Percentiles rank a stretch among this genome's conserved stretches.
These are phyloP conservation scores for Nestor notabilis DNA, from an alignment of 2,113 vertebrate species.

Conservation along the genomic window DNA sequence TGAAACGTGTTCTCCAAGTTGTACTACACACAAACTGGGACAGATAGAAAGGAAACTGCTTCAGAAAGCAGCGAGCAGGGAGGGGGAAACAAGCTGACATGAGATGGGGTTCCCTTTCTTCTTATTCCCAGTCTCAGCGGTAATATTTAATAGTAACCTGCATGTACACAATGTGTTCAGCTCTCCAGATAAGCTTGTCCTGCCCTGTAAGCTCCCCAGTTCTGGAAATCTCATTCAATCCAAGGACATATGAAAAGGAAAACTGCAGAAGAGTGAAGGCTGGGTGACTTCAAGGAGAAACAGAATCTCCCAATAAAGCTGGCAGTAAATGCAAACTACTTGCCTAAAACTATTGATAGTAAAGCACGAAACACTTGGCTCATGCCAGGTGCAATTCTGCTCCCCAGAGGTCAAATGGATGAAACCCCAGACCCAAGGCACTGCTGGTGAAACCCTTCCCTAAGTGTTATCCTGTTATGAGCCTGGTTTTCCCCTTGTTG, in stretches of 20 bases:
- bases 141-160: rapidly evolving
- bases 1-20: not conserved
- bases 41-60: not conserved
- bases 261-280: not conserved
- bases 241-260: not conserved
- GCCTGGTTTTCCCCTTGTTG: rapidly evolving
- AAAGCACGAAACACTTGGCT: not conserved
- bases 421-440: rapidly evolving
- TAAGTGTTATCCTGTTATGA: rapidly evolving
- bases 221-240: not conserved
- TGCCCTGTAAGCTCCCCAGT: not conserved
- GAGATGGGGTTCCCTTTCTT: not conserved
- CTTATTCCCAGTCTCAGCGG: not conserved
- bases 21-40: not conserved
- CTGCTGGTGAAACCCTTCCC: not conserved
- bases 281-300: constrained; percentile 27
- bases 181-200: not conserved
- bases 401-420: rapidly evolving
- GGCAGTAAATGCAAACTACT: not conserved
- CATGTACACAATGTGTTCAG: rapidly evolving
- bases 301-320: not conserved
- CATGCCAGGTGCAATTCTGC: rapidly evolving
- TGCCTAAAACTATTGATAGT: not conserved
- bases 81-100: rapidly evolving
- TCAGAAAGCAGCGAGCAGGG: not conserved